Conservation (phyloP, 2,113 vertebrate genomes). For the Lepidothrix coronata region DNA sequence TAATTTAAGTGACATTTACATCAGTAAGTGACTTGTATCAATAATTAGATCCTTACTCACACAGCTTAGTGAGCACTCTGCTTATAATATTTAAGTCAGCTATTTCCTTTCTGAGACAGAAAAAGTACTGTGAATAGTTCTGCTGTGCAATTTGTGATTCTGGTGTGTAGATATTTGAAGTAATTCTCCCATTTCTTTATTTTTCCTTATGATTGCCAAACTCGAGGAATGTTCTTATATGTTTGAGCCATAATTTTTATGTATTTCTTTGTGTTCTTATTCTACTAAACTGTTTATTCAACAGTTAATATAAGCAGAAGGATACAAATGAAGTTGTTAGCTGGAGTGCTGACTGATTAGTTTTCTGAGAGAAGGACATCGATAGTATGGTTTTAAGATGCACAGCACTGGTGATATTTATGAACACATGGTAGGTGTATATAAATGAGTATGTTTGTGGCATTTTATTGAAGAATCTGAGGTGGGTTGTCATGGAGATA, state of each 20-base stretch:
- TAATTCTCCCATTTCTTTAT: background rate
- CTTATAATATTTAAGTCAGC: slow-evolving; percentile 10
- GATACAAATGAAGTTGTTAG: slow-evolving; percentile 64
- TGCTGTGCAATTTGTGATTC: background rate
- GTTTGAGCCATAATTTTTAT: background rate
- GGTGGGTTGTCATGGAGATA: slow-evolving; percentile 83
- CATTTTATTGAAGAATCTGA: slow-evolving; percentile 76
- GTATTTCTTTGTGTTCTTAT: slow-evolving; percentile 37
- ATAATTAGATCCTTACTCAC: slow-evolving; percentile 1
- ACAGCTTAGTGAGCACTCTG: background rate
- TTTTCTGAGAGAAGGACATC: slow-evolving; percentile 62
- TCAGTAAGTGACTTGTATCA: background rate
- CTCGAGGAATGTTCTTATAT: background rate
- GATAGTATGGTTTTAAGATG: slow-evolving; percentile 39
- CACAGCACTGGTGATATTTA: slow-evolving; percentile 70
- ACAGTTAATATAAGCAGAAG: slow-evolving; percentile 42
- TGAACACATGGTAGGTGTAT: slow-evolving; percentile 71
- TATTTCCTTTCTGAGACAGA: background rate
- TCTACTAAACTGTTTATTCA: slow-evolving; percentile 24
- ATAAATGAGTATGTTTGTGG: slow-evolving; percentile 73
- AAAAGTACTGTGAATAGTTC: background rate
- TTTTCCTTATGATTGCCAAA: background rate
- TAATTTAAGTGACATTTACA: background rate
- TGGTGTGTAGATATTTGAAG: background rate
- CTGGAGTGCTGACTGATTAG: slow-evolving; percentile 46